Evolutionary conservation across 2,888 invertebrate genomes (phyloP).

Genomic region (Synergus gifuensis): DNA sequence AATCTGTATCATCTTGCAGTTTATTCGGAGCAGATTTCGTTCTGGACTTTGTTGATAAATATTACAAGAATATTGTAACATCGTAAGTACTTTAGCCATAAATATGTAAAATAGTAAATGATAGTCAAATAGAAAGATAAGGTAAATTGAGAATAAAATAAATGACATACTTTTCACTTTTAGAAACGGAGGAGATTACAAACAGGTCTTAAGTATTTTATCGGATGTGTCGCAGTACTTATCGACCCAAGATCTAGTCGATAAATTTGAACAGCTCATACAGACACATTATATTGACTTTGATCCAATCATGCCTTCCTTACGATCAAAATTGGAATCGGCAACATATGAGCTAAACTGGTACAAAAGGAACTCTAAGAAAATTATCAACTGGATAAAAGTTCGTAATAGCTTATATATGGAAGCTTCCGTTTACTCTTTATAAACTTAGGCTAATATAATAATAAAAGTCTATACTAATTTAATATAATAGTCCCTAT

Average conservation of each 20-base stretch:
- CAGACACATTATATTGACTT: conserved; percentile 18
- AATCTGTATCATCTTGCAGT: conserved; percentile 15
- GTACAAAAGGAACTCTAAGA: not conserved
- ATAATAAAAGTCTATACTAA: not conserved
- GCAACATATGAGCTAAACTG: not conserved
- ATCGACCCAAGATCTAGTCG: conserved; percentile 18
- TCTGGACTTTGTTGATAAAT: not conserved
- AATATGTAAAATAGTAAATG: not conserved
- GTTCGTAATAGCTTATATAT: not conserved
- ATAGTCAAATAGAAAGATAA: not conserved
- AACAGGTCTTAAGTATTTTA: conserved; percentile 18
- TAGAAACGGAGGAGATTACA: conserved; percentile 1
- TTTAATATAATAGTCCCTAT: not conserved
- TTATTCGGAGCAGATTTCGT: not conserved
- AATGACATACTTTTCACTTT: not conserved
- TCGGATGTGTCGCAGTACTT: conserved; percentile 11
- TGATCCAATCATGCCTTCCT: not conserved
- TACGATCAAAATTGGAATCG: not conserved
- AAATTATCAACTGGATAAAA: conserved; percentile 4
- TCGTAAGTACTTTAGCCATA: not conserved
- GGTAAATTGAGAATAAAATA: not conserved
- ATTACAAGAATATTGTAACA: not conserved
- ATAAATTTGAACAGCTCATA: conserved; percentile 26
- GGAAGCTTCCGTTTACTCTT: not conserved
- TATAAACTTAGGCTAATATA: not conserved